Percentiles rank a stretch among this genome's conserved stretches.
phyloP scores from a whole-genome alignment of 1,140 invertebrate genomes.

The Gonatopus flavifemur region DNA sequence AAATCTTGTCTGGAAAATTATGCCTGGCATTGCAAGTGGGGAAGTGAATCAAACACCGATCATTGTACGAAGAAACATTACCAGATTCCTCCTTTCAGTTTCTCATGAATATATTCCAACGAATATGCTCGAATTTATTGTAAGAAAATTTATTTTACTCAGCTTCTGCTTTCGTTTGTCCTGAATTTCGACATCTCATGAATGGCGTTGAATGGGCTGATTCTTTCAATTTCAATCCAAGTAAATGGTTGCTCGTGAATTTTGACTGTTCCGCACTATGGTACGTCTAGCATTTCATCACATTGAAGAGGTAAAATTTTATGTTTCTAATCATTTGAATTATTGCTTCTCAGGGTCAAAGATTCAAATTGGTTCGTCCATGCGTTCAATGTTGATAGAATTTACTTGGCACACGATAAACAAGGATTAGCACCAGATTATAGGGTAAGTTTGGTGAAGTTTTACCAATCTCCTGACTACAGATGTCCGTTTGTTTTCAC shows the following conservation, averaged over 20 bases:
- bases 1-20: too few relatives aligned
- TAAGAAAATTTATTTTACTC: constrained; percentile 1
- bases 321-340: constrained; percentile 5
- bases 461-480: too few relatives aligned
- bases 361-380: constrained; percentile 77
- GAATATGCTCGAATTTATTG: too few relatives aligned
- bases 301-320: neutral
- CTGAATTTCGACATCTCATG: constrained; percentile 82
- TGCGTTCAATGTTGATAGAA: constrained; percentile 89
- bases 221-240: constrained; percentile 89
- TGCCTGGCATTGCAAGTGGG: too few relatives aligned
- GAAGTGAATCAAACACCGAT: too few relatives aligned
- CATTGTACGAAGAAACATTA: too few relatives aligned
- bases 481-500: too few relatives aligned
- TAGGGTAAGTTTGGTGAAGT: constrained; percentile 65
- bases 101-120: too few relatives aligned
- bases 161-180: constrained; percentile 86
- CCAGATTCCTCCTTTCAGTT: too few relatives aligned
- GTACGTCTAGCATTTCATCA: constrained; percentile 41
- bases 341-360: constrained; percentile 66
- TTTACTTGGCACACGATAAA: constrained; percentile 78
- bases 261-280: constrained; percentile 90
- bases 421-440: constrained; percentile 80
- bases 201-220: constrained; percentile 80
- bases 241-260: constrained; percentile 91